Evolutionary conservation across 2,888 invertebrate genomes (phyloP).

Genomic region (Criorhina ranunculi): DNA sequence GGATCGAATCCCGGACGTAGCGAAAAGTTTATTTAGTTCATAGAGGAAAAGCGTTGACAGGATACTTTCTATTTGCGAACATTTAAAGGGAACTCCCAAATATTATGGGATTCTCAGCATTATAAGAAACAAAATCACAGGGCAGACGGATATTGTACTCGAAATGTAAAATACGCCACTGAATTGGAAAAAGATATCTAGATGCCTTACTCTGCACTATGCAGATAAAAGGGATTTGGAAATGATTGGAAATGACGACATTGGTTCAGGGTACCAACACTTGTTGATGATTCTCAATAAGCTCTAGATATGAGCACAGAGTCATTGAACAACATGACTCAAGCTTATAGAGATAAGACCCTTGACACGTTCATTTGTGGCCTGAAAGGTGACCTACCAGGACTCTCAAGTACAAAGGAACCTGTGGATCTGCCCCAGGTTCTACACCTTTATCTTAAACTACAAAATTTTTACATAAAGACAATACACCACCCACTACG

Average conservation of each 20-base stretch:
- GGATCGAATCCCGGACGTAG: too few relatives aligned
- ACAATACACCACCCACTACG: neutral
- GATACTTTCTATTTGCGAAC: constrained; percentile 49
- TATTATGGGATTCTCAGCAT: constrained; percentile 60
- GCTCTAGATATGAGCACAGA: constrained; percentile 56
- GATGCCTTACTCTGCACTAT: constrained; percentile 59
- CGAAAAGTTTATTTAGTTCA: too few relatives aligned
- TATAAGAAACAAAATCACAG: constrained; percentile 58
- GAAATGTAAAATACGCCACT: constrained; percentile 41
- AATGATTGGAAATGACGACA: constrained; percentile 30
- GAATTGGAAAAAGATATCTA: constrained; percentile 43
- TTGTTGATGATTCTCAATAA: constrained; percentile 63
- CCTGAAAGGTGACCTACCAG: constrained; percentile 67
- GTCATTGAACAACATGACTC: constrained; percentile 25
- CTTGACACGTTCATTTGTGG: constrained; percentile 72
- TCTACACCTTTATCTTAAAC: constrained; percentile 60
- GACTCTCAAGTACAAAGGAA: constrained; percentile 64
- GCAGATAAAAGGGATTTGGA: constrained; percentile 59
- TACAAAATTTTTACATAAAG: constrained; percentile 62
- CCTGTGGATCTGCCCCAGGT: constrained; percentile 61
- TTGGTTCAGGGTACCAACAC: constrained; percentile 49
- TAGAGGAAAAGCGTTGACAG: constrained; percentile 41
- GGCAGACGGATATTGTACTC: constrained; percentile 47
- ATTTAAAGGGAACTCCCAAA: constrained; percentile 46
- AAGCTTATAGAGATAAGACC: constrained; percentile 63